Conservation (phyloP, 2,113 vertebrate genomes). For the Brienomyrus longianalis region DNA sequence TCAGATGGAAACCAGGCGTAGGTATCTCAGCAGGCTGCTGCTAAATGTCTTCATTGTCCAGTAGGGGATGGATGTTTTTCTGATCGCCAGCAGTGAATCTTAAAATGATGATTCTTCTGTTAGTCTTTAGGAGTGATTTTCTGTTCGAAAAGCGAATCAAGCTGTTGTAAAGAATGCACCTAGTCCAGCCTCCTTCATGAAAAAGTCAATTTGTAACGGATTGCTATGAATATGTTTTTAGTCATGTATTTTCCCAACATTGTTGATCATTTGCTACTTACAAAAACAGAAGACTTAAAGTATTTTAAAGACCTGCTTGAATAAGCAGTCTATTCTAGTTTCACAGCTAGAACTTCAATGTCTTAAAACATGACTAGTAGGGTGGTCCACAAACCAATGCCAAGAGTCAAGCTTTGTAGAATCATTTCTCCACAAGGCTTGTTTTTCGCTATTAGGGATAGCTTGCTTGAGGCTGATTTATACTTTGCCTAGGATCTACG, state of each 20-base stretch:
- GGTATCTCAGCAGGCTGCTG: neutral
- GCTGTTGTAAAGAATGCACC: neutral
- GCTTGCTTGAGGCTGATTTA: neutral
- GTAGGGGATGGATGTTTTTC: neutral
- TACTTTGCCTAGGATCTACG: neutral
- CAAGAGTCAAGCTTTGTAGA: neutral
- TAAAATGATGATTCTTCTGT: constrained; percentile 21
- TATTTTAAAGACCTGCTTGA: neutral
- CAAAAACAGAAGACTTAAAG: neutral
- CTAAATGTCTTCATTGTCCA: neutral
- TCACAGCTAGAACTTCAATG: neutral
- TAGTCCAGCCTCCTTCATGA: neutral
- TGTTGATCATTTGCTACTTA: neutral
- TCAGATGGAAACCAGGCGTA: neutral
- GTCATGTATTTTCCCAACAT: neutral
- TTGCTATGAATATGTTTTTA: neutral
- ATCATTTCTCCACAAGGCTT: neutral
- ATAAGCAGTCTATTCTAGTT: neutral
- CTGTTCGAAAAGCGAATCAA: constrained; percentile 21
- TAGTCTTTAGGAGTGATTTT: neutral
- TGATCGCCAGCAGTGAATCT: neutral
- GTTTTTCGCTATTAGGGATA: neutral
- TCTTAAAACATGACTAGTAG: neutral
- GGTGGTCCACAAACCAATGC: neutral
- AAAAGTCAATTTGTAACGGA: neutral